Evolutionary conservation across 2,113 vertebrate genomes (phyloP).

Genomic region (Seriola dumerili): DNA sequence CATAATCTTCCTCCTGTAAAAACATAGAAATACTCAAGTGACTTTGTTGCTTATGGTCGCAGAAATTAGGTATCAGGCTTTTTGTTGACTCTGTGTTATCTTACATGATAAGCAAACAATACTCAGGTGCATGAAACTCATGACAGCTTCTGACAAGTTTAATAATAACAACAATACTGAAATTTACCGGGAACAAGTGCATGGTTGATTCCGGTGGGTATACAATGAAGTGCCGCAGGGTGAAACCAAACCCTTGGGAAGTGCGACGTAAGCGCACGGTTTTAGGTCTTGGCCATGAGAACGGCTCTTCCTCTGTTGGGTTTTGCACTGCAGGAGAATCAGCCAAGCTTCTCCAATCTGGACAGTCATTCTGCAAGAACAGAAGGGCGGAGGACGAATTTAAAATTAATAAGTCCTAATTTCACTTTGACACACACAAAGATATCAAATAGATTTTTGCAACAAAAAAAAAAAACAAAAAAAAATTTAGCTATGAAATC

Average conservation of each 20-base stretch:
- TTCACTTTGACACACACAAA: slow-evolving; percentile 4
- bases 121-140: slow-evolving; percentile 3
- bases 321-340: slow-evolving; percentile 55
- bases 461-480: not conserved
- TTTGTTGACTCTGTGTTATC: slow-evolving; percentile 43
- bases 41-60: slow-evolving; percentile 39
- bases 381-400: not conserved
- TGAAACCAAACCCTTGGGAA: slow-evolving; percentile 95
- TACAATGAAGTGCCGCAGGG: slow-evolving; percentile 97
- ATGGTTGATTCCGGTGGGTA: slow-evolving; percentile 96
- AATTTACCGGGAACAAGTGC: slow-evolving; percentile 89
- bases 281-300: slow-evolving; percentile 96
- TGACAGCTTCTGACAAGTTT: not conserved
- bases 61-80: slow-evolving; percentile 21
- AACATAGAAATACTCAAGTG: slow-evolving; percentile 56
- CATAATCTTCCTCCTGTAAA: slow-evolving; percentile 95
- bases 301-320: slow-evolving; percentile 89
- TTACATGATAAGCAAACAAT: not conserved
- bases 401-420: not conserved
- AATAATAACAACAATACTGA: not conserved
- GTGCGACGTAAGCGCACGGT: slow-evolving; percentile 90
- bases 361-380: slow-evolving; percentile 72
- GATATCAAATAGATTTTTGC: not conserved
- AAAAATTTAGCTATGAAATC: not conserved
- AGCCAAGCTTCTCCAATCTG: slow-evolving; percentile 66